Conservation (phyloP, 2,797 vertebrate genomes). For the Champsocephalus gunnari region DNA sequence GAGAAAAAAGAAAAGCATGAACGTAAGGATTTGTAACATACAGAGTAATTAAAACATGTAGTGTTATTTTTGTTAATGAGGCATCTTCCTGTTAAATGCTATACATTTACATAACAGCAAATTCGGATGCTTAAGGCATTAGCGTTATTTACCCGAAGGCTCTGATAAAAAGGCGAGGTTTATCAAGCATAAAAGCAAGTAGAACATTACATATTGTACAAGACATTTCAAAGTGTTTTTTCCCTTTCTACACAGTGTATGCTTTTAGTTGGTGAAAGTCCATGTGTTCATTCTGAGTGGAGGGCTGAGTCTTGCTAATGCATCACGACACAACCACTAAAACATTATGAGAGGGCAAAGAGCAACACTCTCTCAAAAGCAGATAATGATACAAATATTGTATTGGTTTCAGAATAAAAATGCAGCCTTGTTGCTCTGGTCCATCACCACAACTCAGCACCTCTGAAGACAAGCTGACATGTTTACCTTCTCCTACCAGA, state of each 20-base stretch:
- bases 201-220: conserved; percentile 2
- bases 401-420: not conserved
- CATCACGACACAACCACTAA: not conserved
- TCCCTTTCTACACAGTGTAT: not conserved
- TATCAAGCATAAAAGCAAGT: not conserved
- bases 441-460: conserved; percentile 17
- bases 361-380: not conserved
- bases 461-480: conserved; percentile 16
- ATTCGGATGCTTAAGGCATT: not conserved
- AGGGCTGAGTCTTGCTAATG: conserved; percentile 9
- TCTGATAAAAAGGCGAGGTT: not conserved
- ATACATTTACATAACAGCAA: not conserved
- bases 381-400: conserved; percentile 1
- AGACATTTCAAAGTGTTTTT: conserved; percentile 2
- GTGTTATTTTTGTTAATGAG: not conserved
- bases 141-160: not conserved
- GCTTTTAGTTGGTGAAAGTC: not conserved
- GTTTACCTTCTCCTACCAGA: conserved; percentile 45
- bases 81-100: not conserved
- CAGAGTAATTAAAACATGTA: not conserved
- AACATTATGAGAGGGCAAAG: not conserved
- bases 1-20: conserved; percentile 15
- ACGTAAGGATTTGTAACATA: not conserved
- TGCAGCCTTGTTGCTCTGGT: not conserved
- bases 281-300: not conserved